These are phyloP conservation scores for Urosaurus nigricauda DNA, from an alignment of 2,797 vertebrate species.

Conservation along the genomic window DNA sequence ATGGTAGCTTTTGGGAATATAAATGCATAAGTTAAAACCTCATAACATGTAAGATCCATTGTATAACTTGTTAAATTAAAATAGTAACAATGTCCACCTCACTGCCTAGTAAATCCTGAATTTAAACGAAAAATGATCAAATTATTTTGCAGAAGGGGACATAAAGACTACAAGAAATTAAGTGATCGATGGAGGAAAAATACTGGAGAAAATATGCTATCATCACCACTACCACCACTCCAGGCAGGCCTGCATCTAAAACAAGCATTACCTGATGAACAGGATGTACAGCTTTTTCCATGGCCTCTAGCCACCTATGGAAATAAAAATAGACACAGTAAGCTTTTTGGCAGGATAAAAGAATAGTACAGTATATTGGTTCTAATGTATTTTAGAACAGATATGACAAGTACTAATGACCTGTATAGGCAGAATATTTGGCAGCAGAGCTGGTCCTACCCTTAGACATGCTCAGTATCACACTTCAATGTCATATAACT, in stretches of 20 bases:
- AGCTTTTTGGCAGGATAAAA: not conserved
- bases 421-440: not conserved
- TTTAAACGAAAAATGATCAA: not conserved
- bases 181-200: not conserved
- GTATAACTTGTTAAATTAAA: not conserved
- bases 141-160: not conserved
- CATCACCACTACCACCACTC: too few relatives aligned
- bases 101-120: not conserved
- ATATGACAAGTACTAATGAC: not conserved
- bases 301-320: conserved; percentile 90
- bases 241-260: not conserved
- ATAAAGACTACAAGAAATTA: not conserved
- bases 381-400: not conserved
- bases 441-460: not conserved
- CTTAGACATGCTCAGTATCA: not conserved
- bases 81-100: not conserved
- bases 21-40: too few relatives aligned
- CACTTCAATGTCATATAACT: too few relatives aligned
- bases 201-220: not conserved
- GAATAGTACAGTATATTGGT: not conserved
- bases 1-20: too few relatives aligned
- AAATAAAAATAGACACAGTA: conserved; percentile 34
- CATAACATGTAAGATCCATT: not conserved
- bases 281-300: conserved; percentile 88
- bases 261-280: conserved; percentile 83